Evolutionary conservation across 2,888 invertebrate genomes (phyloP).

Genomic region (Liopterus haemorrhoidalis): DNA sequence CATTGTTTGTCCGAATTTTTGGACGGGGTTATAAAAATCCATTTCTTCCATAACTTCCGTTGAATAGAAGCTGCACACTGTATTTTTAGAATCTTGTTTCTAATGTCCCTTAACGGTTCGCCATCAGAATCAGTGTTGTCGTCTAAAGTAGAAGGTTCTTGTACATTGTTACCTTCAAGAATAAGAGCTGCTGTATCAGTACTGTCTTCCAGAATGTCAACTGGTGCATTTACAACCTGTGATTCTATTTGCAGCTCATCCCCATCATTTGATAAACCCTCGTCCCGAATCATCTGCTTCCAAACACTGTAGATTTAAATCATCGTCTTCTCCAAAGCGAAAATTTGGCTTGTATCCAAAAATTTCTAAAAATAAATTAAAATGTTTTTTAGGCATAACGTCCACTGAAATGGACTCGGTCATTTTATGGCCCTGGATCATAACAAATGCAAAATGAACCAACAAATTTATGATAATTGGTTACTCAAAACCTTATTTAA

Average conservation of each 20-base stretch:
- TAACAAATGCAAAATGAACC: no score
- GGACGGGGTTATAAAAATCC: no score
- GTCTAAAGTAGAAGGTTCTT: conserved; percentile 29
- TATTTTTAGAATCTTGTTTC: conserved; percentile 29
- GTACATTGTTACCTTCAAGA: conserved; percentile 31
- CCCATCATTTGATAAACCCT: conserved; percentile 20
- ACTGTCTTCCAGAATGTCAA: no score
- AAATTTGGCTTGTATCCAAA: conserved; percentile 19
- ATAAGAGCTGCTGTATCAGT: no score
- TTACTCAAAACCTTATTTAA: no score
- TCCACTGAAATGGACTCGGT: conserved; percentile 6
- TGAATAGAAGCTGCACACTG: conserved; percentile 26
- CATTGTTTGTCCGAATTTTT: no score
- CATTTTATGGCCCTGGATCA: no score
- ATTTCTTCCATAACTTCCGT: no score
- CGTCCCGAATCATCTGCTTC: conserved; percentile 15
- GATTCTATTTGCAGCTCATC: no score
- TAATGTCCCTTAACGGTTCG: conserved; percentile 24
- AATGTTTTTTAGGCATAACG: not conserved
- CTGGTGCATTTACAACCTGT: no score
- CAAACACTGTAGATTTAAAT: conserved; percentile 14
- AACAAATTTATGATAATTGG: no score
- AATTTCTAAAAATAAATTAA: conserved; percentile 14
- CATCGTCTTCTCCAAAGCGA: conserved; percentile 16
- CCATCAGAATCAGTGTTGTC: conserved; percentile 30